phyloP scores from a whole-genome alignment of 37 sponge, comb jelly and placozoan species.

The Oscarella lobularis region DNA sequence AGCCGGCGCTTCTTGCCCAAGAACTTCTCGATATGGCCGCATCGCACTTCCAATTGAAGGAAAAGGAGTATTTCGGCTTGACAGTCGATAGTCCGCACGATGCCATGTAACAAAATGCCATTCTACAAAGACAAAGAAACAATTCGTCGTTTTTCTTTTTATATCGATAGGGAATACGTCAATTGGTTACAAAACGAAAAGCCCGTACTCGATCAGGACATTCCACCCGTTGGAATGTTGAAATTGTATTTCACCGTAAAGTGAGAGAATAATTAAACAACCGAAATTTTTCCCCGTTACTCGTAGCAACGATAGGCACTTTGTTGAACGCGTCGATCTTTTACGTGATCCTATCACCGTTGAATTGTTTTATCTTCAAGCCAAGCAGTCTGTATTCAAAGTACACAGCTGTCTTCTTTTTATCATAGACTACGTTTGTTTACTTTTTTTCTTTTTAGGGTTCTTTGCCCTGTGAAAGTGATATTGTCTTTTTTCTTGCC shows the following conservation, averaged over 20 bases:
- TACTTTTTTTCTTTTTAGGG: neutral
- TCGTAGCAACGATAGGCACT: conserved; percentile 24
- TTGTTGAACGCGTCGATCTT: conserved; percentile 37
- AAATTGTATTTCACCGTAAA: neutral
- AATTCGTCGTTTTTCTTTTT: too few relatives aligned
- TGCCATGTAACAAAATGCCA: neutral
- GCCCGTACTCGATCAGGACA: conserved; percentile 60
- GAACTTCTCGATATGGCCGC: conserved; percentile 61
- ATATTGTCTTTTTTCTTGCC: conserved; percentile 35
- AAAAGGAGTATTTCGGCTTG: conserved; percentile 55
- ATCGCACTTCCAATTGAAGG: conserved; percentile 45
- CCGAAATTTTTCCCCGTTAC: neutral
- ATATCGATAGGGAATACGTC: neutral
- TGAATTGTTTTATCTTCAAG: conserved; percentile 51
- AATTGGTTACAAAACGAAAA: conserved; percentile 70
- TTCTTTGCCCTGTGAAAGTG: conserved; percentile 4
- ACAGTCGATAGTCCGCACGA: conserved; percentile 8
- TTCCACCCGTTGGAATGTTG: conserved; percentile 16
- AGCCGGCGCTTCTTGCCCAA: conserved; percentile 32
- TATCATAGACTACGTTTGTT: too few relatives aligned
- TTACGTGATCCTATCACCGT: conserved; percentile 41
- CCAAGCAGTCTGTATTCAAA: conserved; percentile 40
- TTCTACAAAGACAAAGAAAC: too few relatives aligned
- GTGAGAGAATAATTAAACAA: neutral
- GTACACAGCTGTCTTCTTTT: too few relatives aligned